A percentile compares a stretch with the other conserved stretches of the same genome.
phyloP scores from a whole-genome alignment of 2,113 vertebrate genomes.

The Nestor notabilis region DNA sequence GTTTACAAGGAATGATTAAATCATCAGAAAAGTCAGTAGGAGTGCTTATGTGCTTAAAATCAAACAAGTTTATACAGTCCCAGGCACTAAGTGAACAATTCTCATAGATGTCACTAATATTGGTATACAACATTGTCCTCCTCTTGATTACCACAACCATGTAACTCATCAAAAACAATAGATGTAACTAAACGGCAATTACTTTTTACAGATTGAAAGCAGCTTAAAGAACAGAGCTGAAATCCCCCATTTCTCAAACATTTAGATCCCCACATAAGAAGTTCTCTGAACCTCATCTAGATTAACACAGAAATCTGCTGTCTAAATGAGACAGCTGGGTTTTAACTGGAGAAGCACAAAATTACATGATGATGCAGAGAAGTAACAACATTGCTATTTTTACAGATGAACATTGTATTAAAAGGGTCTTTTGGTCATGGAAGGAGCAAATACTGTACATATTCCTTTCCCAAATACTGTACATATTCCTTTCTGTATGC shows the following conservation, averaged over 20 bases:
- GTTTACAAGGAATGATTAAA: not conserved
- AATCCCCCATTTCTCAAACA: not conserved
- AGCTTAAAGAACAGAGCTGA: not conserved
- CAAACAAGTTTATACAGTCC: not conserved
- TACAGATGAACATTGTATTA: not conserved
- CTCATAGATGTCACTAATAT: rapidly evolving
- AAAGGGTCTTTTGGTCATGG: not conserved
- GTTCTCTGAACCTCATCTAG: not conserved
- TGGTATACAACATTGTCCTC: not conserved
- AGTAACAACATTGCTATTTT: not conserved
- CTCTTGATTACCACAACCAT: not conserved
- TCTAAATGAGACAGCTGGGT: not conserved
- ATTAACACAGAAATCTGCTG: not conserved
- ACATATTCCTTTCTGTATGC: not conserved
- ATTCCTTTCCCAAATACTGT: not conserved
- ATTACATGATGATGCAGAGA: not conserved
- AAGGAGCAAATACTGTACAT: not conserved
- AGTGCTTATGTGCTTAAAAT: not conserved
- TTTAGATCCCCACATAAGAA: not conserved
- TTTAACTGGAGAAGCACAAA: not conserved
- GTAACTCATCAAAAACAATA: not conserved
- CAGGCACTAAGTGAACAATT: not conserved
- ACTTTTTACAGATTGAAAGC: not conserved
- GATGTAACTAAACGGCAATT: not conserved
- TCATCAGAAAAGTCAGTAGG: not conserved